These are phyloP conservation scores for Artemia sp. DNA, from an alignment of 2,888 invertebrate species.

Conservation along the genomic window DNA sequence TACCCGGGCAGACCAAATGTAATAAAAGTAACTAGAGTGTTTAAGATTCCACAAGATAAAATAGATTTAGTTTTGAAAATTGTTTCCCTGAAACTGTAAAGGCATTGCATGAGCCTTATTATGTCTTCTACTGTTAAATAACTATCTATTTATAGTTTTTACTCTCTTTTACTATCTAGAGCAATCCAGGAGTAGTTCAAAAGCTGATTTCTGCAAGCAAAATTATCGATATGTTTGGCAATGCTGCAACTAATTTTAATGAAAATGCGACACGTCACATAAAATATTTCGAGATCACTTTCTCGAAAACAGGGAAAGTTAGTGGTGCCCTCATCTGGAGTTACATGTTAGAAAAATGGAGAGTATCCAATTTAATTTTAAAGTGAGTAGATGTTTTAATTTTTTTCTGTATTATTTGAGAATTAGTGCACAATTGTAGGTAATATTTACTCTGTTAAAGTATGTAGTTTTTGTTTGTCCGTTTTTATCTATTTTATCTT, in stretches of 20 bases:
- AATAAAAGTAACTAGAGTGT: no score
- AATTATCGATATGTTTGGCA: constrained; percentile 57
- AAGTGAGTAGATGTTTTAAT: constrained; percentile 12
- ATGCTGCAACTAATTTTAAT: constrained; percentile 69
- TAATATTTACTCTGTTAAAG: not conserved
- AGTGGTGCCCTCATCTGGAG: constrained; percentile 73
- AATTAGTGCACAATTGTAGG: not conserved
- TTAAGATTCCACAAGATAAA: no score
- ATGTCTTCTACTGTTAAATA: no score
- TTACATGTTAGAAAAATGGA: constrained; percentile 71
- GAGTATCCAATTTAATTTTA: constrained; percentile 44
- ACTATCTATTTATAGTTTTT: no score
- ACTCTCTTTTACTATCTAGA: constrained; percentile 27
- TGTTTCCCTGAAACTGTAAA: no score
- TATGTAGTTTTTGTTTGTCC: constrained; percentile 19
- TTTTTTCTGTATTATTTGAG: not conserved
- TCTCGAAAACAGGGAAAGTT: constrained; percentile 65
- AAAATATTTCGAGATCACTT: constrained; percentile 61
- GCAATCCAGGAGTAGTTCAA: constrained; percentile 30
- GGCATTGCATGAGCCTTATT: no score
- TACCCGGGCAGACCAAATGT: no score
- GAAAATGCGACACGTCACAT: constrained; percentile 67
- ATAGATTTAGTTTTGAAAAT: no score
- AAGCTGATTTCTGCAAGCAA: constrained; percentile 49
- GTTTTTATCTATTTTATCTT: no score